A percentile compares a stretch with the other conserved stretches of the same genome.
Evolutionary conservation across 2,113 vertebrate genomes (phyloP).

Genomic region (Pelodiscus sinensis): DNA sequence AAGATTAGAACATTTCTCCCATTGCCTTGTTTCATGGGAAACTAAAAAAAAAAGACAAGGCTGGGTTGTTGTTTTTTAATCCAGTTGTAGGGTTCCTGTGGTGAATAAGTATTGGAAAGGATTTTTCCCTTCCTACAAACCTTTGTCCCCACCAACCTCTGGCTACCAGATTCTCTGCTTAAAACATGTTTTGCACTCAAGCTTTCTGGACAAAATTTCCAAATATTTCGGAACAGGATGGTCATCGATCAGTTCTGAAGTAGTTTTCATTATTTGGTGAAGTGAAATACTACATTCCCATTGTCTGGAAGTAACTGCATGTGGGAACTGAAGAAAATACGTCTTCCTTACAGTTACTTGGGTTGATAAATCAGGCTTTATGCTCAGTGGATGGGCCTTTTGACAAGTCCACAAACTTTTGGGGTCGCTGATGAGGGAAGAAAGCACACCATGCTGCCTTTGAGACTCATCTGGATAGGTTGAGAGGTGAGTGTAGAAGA

Average conservation of each 20-base stretch:
- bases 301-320: background rate
- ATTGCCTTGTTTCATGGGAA: background rate
- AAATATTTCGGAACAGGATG: background rate
- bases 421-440: background rate
- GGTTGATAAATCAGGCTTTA: background rate
- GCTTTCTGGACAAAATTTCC: background rate
- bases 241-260: background rate
- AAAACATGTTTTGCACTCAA: background rate
- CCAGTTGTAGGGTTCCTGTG: background rate
- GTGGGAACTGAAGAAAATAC: background rate
- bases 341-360: background rate
- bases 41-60: background rate
- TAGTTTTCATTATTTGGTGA: background rate
- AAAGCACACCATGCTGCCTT: background rate
- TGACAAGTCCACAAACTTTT: background rate
- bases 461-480: background rate
- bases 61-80: no score
- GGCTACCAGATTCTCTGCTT: background rate
- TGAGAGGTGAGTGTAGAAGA: conserved; percentile 2
- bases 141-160: background rate
- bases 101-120: background rate
- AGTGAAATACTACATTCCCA: background rate
- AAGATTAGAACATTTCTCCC: background rate
- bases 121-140: background rate
- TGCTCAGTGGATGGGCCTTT: background rate